Percentiles rank a stretch among this genome's conserved stretches.
Evolutionary conservation across 2,113 vertebrate genomes (phyloP).

Genomic region (Uria lomvia): DNA sequence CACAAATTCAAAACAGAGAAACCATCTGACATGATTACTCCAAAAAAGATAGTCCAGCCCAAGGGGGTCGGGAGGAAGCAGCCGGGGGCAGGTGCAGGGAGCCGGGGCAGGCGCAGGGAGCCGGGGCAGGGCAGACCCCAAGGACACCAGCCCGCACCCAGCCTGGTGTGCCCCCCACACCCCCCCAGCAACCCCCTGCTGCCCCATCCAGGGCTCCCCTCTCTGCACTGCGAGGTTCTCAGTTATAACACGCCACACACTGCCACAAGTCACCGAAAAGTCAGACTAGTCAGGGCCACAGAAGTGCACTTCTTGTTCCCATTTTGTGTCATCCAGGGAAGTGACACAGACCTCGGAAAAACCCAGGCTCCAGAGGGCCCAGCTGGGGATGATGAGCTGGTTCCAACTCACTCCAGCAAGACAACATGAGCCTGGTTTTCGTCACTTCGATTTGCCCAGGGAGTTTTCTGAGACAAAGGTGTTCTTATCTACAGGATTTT

Average conservation of each 20-base stretch:
- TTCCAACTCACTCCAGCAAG: neutral
- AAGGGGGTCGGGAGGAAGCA: neutral
- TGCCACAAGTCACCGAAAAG: neutral
- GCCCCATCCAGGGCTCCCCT: neutral
- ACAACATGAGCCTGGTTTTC: neutral
- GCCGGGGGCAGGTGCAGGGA: too few relatives aligned
- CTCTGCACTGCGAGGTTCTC: neutral
- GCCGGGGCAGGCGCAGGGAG: neutral
- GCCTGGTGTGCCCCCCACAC: neutral
- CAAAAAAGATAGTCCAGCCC: neutral
- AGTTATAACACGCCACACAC: neutral
- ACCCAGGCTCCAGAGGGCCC: accelerated
- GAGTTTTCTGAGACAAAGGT: neutral
- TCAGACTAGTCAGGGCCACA: neutral
- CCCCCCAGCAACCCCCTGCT: neutral
- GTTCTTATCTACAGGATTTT: neutral
- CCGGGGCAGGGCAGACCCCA: neutral
- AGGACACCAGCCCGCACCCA: accelerated
- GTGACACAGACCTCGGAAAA: neutral
- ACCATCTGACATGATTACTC: too few relatives aligned
- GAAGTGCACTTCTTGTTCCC: neutral
- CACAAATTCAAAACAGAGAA: neutral
- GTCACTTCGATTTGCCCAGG: neutral
- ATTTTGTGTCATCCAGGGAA: accelerated
- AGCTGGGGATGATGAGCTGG: neutral